Evolutionary conservation across 2,797 vertebrate genomes (phyloP), one percentile per base, ranked within the genome.

Genomic region (Pseudochromis fuscus): DNA sequence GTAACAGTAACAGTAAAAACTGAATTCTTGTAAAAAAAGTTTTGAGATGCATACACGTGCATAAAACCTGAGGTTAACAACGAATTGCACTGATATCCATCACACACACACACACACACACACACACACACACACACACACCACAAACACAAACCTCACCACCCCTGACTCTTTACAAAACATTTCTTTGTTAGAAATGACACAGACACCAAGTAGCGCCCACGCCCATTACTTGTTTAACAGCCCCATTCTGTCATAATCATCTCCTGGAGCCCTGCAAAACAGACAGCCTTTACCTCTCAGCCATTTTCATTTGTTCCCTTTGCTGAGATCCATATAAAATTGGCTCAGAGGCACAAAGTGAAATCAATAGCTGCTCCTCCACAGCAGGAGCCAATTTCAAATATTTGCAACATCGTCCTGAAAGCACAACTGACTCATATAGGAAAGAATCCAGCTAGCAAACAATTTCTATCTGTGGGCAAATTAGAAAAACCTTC

Each of bases 171-270:
- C 46, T 25, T 16, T 25, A 46, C 58, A 53, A 23, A 79, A 42
- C 49, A 44, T 1, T 15, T 62, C 45, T 57, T 66, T 58, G 42
- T 63, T 30, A 51, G 45, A 18, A 7, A 16, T 61, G 48, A 37
- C 33, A 70, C 4, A 0, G 4, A 70, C 38, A 67, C 44, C 44
- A 23, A 44, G 25, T 37, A 50, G 37, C 62, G 15, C 18, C 50
- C 33, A 67, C 49, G 1, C 50, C 46, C 59, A 72, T 72, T 75
- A 57, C 50, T 67, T 56, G 70, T 61, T 72, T n/a, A 42, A 75
- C 67, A 68, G 62, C 33, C 42, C 37, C 21, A 49, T 64, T 55
- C 23, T 78, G 71, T 71, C 63, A 58, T 15, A 31, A 38, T 58
- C 35, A 49, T 67, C 44, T 59, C 11, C 15, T 19, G 30, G 27